phyloP scores from a whole-genome alignment of 2,888 invertebrate species.

The Amiota minor region DNA sequence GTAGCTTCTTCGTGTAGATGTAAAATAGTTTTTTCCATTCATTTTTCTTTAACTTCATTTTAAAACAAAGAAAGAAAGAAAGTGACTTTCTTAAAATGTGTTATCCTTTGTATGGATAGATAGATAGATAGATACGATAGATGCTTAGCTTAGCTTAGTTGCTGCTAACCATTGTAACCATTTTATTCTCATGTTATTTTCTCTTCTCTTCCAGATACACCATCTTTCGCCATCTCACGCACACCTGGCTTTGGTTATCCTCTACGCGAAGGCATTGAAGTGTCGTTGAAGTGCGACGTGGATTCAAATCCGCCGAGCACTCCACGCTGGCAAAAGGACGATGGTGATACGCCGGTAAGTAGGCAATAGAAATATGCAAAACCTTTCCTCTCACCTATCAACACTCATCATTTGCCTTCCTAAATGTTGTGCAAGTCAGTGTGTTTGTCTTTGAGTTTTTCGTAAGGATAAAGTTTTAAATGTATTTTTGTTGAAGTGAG shows the following conservation, averaged over 20 bases:
- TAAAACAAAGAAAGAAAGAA: conserved; percentile 5
- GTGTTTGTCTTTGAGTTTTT: conserved; percentile 44
- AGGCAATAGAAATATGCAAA: conserved; percentile 24
- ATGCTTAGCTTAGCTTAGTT: no score
- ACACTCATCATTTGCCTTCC: background rate
- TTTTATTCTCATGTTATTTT: conserved; percentile 49
- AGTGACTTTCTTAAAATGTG: conserved; percentile 13
- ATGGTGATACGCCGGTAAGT: conserved; percentile 76
- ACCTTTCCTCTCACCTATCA: background rate
- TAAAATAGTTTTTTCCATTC: conserved; percentile 27
- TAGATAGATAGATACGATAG: background rate
- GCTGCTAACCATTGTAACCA: background rate
- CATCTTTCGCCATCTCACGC: conserved; percentile 92
- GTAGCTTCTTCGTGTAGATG: conserved; percentile 47
- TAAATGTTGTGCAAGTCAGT: background rate
- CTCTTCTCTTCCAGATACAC: conserved; percentile 81
- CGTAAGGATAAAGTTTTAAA: conserved; percentile 62
- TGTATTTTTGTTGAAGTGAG: conserved; percentile 57
- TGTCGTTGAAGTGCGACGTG: conserved; percentile 92
- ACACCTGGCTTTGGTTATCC: conserved; percentile 95
- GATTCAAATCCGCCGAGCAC: conserved; percentile 92
- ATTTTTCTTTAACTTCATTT: conserved; percentile 25
- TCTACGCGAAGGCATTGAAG: conserved; percentile 89
- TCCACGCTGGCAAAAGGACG: conserved; percentile 86
- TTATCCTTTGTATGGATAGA: background rate